Evolutionary conservation across 2,797 vertebrate genomes (phyloP).

Genomic region (Odontamblyopus lacepedii): DNA sequence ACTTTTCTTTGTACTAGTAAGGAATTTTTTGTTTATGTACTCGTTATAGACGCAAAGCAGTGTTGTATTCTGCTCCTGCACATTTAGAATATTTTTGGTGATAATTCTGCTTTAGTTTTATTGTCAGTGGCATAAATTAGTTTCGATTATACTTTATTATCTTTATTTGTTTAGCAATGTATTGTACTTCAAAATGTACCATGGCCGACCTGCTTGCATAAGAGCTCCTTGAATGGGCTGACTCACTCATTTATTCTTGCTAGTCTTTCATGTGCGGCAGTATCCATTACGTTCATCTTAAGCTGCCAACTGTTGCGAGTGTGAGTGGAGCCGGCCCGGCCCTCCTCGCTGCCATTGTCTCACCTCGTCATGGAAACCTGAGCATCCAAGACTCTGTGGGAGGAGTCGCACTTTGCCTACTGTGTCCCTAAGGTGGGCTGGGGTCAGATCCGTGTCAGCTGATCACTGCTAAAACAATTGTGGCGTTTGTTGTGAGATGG

Average conservation of each 20-base stretch:
- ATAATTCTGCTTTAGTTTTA: too few species aligned
- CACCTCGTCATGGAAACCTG: slow-evolving; percentile 58
- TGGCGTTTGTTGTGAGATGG: slow-evolving; percentile 45
- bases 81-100: too few species aligned
- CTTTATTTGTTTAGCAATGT: too few species aligned
- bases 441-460: slow-evolving; percentile 62
- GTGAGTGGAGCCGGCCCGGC: slow-evolving; percentile 29
- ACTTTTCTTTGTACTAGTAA: too few species aligned
- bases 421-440: slow-evolving; percentile 29
- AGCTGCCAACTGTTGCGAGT: slow-evolving; percentile 69
- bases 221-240: slow-evolving; percentile 25
- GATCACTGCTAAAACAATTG: slow-evolving; percentile 65
- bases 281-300: slow-evolving; percentile 65
- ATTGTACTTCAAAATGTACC: too few species aligned
- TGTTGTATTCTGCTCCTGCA: too few species aligned
- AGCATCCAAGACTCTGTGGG: slow-evolving; percentile 3
- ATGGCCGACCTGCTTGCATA: slow-evolving; percentile 8
- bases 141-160: too few species aligned
- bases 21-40: too few species aligned
- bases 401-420: slow-evolving; percentile 14
- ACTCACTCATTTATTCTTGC: slow-evolving; percentile 56
- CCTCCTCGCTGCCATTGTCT: slow-evolving; percentile 52
- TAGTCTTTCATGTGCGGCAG: slow-evolving; percentile 54
- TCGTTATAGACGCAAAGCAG: too few species aligned
- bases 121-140: too few species aligned